These are phyloP conservation scores for Drosophila subpulchrella DNA, from an alignment of 1,140 invertebrate species.

Conservation along the genomic window DNA sequence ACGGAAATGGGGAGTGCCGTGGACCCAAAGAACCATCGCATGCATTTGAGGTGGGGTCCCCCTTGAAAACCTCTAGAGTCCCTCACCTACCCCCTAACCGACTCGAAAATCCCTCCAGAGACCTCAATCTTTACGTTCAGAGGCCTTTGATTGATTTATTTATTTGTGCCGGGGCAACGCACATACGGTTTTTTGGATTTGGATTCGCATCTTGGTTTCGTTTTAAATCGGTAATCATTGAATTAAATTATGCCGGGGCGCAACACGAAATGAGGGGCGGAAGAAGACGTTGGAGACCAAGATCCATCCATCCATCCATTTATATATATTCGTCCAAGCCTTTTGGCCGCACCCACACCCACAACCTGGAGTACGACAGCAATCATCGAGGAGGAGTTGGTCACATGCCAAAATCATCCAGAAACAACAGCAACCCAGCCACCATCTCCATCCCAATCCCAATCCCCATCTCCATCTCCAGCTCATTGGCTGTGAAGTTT, in stretches of 20 bases:
- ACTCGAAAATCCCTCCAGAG: constrained; percentile 2
- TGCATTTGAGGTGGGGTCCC: constrained; percentile 61
- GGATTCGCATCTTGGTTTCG: constrained; percentile 64
- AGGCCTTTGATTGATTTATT: constrained; percentile 73
- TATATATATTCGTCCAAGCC: constrained; percentile 21
- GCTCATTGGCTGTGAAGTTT: constrained; percentile 77
- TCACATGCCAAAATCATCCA: constrained; percentile 64
- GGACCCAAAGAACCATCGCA: constrained; percentile 46
- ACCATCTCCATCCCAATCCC: constrained; percentile 19
- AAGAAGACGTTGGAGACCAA: background rate
- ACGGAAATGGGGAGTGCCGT: constrained; percentile 78
- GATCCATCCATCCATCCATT: constrained; percentile 20
- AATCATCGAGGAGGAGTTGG: constrained; percentile 53
- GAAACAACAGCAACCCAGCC: constrained; percentile 29
- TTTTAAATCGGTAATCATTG: constrained; percentile 81
- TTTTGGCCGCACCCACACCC: constrained; percentile 73
- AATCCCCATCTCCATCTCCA: constrained; percentile 28
- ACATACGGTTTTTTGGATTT: constrained; percentile 49
- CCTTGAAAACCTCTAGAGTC: background rate
- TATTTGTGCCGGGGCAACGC: constrained; percentile 70
- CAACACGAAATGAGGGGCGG: background rate
- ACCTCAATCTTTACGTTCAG: constrained; percentile 9
- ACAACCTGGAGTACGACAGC: constrained; percentile 35
- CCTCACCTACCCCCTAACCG: background rate
- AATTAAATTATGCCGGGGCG: constrained; percentile 74